Evolutionary conservation across 2,888 invertebrate species (phyloP), one percentile per base, ranked within the genome.

Genomic region (Eurytoma californica): DNA sequence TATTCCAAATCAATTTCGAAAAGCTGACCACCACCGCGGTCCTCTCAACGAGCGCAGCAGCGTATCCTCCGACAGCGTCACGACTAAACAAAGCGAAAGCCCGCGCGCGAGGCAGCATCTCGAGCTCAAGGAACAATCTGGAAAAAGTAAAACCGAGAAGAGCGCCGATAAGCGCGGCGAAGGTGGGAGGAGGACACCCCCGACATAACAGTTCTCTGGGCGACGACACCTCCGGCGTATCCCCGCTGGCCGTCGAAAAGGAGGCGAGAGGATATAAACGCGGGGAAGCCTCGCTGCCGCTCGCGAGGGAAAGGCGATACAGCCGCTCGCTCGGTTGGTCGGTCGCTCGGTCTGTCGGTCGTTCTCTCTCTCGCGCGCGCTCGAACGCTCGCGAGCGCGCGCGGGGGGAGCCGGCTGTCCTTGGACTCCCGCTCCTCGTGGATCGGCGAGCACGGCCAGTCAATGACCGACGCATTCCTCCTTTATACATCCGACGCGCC

Each of bases 401-500:
- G 14, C 53, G 14, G 53, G 53, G 53, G 28, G 85, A 86, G 88
- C 87, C 76, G 86, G 89, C 86, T 89, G 89, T 89, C 89, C 89
- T 89, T 89, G 89, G 88, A 89, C 86, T 85, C 80, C 70, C 72
- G 80, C 78, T 78, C 89, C 78, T 78, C 89, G 88, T 88, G 86
- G 88, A 89, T 88, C 88, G 88, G 82, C 88, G 88, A 87, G 86
- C 87, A 88, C 87, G 88, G 86, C 84, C 89, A 89, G 89, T 89
- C 89, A 89, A 89, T 89, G 89, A 89, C 89, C 89, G 87, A 87
- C 76, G 82, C 80, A 82, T 82, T 82, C 82, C 80, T 83, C 79
- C 70, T 63, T 63, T 61, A 53, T 67, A 67, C 18, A 66, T n/a
- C 24, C 28, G 20, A 28, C 16, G 30, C 24, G 24, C 61, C 39